A percentile compares a stretch with the other conserved stretches of the same genome.
Evolutionary conservation across 2,888 invertebrate species (phyloP).

Genomic region (Polymixis lichenea): DNA sequence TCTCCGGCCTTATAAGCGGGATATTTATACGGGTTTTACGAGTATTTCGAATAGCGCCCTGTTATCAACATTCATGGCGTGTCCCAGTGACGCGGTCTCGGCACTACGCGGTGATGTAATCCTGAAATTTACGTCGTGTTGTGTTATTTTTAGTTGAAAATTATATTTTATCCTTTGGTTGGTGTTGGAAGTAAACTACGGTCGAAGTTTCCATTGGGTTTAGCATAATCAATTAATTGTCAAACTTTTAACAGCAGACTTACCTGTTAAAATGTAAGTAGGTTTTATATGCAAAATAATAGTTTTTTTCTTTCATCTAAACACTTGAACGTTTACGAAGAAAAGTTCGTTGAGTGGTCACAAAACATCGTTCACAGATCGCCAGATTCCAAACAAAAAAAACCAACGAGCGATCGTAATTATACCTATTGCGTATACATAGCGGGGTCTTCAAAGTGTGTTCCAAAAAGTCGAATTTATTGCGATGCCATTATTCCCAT

Average conservation of each 20-base stretch:
- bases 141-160: slow-evolving; percentile 39
- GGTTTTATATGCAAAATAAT: not conserved
- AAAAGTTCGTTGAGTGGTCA: not conserved
- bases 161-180: slow-evolving; percentile 13
- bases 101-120: slow-evolving; percentile 38
- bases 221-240: not conserved
- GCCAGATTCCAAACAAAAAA: slow-evolving; percentile 7
- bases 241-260: not conserved
- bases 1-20: slow-evolving; percentile 55
- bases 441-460: slow-evolving; percentile 14
- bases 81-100: slow-evolving; percentile 60
- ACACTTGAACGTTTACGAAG: not conserved
- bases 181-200: not conserved
- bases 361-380: not conserved
- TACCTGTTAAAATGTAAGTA: too few species aligned
- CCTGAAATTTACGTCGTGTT: slow-evolving; percentile 34
- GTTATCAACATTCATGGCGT: slow-evolving; percentile 66
- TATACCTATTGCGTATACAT: slow-evolving; percentile 30
- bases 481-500: slow-evolving; percentile 38
- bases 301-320: not conserved
- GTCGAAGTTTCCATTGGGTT: slow-evolving; percentile 7
- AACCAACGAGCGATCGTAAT: slow-evolving; percentile 39
- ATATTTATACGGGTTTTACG: slow-evolving; percentile 73
- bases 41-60: slow-evolving; percentile 65
- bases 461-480: slow-evolving; percentile 48